A percentile compares a stretch with the other conserved stretches of the same genome.
phyloP scores from a whole-genome alignment of 2,888 invertebrate genomes.

The Oscheius sp. region DNA sequence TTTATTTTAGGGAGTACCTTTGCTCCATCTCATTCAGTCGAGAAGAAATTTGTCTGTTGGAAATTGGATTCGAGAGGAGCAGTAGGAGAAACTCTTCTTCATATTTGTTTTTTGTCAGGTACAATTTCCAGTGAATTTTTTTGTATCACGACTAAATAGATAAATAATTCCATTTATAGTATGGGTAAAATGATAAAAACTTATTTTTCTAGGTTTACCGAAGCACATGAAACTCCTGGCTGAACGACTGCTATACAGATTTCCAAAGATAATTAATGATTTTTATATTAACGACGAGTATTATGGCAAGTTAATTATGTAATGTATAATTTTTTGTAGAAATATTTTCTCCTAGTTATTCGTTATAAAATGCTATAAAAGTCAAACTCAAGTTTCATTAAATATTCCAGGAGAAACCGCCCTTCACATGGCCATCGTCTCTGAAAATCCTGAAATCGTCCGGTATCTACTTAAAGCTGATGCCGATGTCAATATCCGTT shows the following conservation, averaged over 20 bases:
- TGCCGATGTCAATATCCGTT: conserved; percentile 77
- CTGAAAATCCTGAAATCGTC: conserved; percentile 97
- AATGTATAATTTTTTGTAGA: too few relatives aligned
- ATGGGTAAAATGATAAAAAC: not conserved
- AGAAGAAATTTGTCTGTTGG: conserved; percentile 63
- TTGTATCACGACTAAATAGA: too few relatives aligned
- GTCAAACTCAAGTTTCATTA: too few relatives aligned
- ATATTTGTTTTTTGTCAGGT: conserved; percentile 78
- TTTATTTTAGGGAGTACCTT: conserved; percentile 41
- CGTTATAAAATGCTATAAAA: not conserved
- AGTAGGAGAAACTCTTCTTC: conserved; percentile 92
- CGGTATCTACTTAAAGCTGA: conserved; percentile 90
- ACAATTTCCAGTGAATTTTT: too few relatives aligned
- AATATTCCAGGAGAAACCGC: conserved; percentile 58
- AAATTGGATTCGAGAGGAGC: conserved; percentile 77
- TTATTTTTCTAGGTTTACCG: conserved; percentile 49
- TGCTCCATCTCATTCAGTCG: conserved; percentile 33
- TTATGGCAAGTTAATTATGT: conserved; percentile 49
- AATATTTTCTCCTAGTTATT: too few relatives aligned
- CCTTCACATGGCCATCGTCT: conserved; percentile 95
- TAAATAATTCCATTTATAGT: not conserved
- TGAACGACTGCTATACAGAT: conserved; percentile 88
- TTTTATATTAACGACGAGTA: conserved; percentile 66
- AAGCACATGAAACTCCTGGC: conserved; percentile 78
- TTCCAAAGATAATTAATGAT: conserved; percentile 85